phyloP scores from a whole-genome alignment of 1,140 invertebrate genomes.

The Hestina assimilis region DNA sequence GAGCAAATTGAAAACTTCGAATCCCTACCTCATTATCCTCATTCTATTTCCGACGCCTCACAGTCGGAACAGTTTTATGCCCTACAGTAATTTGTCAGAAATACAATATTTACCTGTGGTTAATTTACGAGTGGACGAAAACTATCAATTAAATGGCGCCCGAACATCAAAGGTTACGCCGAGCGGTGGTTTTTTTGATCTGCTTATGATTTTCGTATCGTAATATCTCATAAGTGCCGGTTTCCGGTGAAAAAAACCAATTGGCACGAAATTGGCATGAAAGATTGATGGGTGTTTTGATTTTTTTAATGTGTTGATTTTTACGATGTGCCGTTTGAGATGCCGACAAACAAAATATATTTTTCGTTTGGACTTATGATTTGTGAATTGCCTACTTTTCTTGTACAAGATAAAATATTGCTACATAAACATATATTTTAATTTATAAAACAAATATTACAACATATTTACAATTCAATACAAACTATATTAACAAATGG shows the following conservation, averaged over 20 bases:
- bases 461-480: no score
- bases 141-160: conserved; percentile 71
- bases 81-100: conserved; percentile 68
- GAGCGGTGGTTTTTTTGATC: conserved; percentile 39
- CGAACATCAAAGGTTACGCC: conserved; percentile 36
- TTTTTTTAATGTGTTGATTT: conserved; percentile 11
- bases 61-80: conserved; percentile 32
- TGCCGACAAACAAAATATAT: not conserved
- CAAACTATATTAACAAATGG: no score
- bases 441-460: no score
- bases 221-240: conserved; percentile 1
- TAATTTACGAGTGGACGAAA: conserved; percentile 53
- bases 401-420: no score
- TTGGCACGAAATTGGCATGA: conserved; percentile 16
- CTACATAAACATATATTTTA: no score
- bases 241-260: conserved; percentile 24
- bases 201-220: conserved; percentile 18
- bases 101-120: conserved; percentile 64
- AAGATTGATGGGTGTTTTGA: conserved; percentile 20
- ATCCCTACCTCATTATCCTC: not conserved
- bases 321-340: not conserved
- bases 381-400: no score
- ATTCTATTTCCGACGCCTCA: conserved; percentile 34
- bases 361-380: no score
- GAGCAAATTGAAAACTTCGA: no score